Evolutionary conservation across 2,797 vertebrate species (phyloP).

Genomic region (Poeciliopsis presidionis): DNA sequence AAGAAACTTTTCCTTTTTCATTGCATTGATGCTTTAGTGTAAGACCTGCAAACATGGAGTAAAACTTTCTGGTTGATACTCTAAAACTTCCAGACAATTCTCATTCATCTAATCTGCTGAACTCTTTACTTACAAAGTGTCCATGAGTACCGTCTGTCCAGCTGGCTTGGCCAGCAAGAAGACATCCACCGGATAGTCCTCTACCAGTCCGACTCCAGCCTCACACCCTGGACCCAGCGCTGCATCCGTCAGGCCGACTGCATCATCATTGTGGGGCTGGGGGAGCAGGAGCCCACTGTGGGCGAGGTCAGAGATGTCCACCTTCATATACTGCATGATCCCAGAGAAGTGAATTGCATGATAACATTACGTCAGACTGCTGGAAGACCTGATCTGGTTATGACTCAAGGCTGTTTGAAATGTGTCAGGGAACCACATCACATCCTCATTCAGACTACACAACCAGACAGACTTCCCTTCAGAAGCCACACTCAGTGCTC

Average conservation of each 20-base stretch:
- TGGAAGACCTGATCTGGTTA: background rate
- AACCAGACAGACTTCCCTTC: no score
- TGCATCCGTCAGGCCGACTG: slow-evolving; percentile 95
- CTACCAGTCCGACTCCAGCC: slow-evolving; percentile 89
- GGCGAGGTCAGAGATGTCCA: slow-evolving; percentile 84
- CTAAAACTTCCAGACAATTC: background rate
- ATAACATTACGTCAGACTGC: background rate
- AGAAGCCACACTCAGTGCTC: no score
- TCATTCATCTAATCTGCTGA: background rate
- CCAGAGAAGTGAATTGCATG: background rate
- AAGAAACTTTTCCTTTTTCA: background rate
- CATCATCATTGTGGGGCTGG: slow-evolving; percentile 92
- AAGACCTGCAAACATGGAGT: background rate
- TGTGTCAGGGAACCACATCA: no score
- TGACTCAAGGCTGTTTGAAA: background rate
- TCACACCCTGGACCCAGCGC: slow-evolving; percentile 95
- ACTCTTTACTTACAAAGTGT: slow-evolving; percentile 67
- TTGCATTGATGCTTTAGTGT: background rate
- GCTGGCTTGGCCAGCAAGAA: slow-evolving; percentile 96
- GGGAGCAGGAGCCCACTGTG: slow-evolving; percentile 90
- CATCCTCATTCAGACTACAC: no score
- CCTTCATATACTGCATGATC: background rate
- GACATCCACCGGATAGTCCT: slow-evolving; percentile 94
- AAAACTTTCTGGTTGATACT: background rate
- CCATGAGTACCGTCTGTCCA: slow-evolving; percentile 92